Evolutionary conservation across 92 coral and sea anemone genomes (phyloP).

Genomic region (Phenganax marumi): DNA sequence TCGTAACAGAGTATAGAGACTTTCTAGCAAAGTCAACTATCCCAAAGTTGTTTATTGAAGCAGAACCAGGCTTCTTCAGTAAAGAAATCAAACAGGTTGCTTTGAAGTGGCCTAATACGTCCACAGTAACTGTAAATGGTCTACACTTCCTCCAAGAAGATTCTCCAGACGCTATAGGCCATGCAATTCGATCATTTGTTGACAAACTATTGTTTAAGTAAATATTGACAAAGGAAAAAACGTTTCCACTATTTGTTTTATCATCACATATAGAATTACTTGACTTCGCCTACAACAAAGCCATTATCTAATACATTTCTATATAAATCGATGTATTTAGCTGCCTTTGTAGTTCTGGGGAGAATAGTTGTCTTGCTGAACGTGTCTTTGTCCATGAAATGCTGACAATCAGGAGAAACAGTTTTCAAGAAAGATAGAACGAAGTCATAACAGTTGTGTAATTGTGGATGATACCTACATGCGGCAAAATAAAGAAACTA

Average conservation of each 20-base stretch:
- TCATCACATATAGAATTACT: neutral
- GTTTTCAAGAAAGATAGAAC: conserved; percentile 57
- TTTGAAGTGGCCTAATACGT: conserved; percentile 33
- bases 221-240: neutral
- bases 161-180: conserved; percentile 45
- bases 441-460: conserved; percentile 69
- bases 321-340: conserved; percentile 66
- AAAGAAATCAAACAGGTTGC: conserved; percentile 10
- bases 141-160: conserved; percentile 50
- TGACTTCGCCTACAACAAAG: conserved; percentile 29
- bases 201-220: neutral
- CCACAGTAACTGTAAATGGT: conserved; percentile 31
- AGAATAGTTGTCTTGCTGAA: conserved; percentile 62
- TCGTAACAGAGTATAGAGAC: conserved; percentile 14
- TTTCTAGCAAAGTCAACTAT: conserved; percentile 24
- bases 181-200: conserved; percentile 22
- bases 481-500: neutral
- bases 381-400: conserved; percentile 41
- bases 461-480: conserved; percentile 59
- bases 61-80: conserved; percentile 46
- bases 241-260: too few species aligned
- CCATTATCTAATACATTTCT: conserved; percentile 57
- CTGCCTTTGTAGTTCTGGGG: conserved; percentile 69
- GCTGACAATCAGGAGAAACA: conserved; percentile 8
- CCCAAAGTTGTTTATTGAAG: conserved; percentile 47